phyloP scores from a whole-genome alignment of 92 coral and sea anemone genomes.

The Heliopora coerulea region DNA sequence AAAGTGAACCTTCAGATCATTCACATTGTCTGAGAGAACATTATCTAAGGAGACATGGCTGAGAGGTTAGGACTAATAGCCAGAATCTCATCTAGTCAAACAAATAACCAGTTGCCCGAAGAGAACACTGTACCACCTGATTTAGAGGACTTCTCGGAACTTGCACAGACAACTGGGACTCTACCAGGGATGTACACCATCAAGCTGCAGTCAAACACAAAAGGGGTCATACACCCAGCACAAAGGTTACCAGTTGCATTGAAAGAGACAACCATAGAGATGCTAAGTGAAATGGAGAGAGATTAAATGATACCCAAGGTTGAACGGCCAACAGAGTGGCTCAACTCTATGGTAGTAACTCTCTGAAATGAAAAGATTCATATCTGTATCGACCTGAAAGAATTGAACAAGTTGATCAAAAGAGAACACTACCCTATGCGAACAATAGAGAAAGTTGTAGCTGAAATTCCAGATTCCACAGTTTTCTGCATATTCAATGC shows the following conservation, averaged over 20 bases:
- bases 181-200: conserved; percentile 9
- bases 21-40: too few relatives aligned
- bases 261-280: conserved; percentile 30
- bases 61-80: too few relatives aligned
- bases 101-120: too few relatives aligned
- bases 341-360: conserved; percentile 42
- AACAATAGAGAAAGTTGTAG: conserved; percentile 27
- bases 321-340: conserved; percentile 46
- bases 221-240: conserved; percentile 24
- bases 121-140: too few relatives aligned
- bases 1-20: too few relatives aligned
- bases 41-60: too few relatives aligned
- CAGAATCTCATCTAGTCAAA: too few relatives aligned
- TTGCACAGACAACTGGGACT: conserved; percentile 28
- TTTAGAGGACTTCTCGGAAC: conserved; percentile 17
- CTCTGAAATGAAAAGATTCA: conserved; percentile 42
- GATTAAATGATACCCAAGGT: conserved; percentile 38
- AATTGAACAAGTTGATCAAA: conserved; percentile 31
- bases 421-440: conserved; percentile 20
- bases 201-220: conserved; percentile 19
- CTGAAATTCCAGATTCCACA: conserved; percentile 34
- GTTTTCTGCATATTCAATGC: conserved; percentile 19
- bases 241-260: conserved; percentile 11
- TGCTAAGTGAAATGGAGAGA: conserved; percentile 14
- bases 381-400: conserved; percentile 43